Percentiles rank a stretch among this genome's conserved stretches.
These are phyloP conservation scores for Muscicapa striata DNA, from an alignment of 2,797 vertebrate genomes.

Conservation along the genomic window DNA sequence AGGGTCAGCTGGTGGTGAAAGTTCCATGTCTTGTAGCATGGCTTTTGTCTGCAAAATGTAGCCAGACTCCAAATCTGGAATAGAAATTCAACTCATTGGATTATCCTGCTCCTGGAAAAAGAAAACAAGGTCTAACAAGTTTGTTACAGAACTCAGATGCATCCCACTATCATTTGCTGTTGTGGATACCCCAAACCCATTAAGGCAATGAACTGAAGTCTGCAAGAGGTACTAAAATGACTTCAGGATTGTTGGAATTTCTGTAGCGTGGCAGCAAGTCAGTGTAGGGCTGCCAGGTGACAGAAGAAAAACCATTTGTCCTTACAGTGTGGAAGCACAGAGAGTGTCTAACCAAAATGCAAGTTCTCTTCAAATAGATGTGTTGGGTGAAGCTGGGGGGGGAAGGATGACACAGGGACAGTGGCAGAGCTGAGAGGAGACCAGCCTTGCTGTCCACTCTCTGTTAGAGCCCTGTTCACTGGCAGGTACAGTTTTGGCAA, in stretches of 20 bases:
- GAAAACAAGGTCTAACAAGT: neutral
- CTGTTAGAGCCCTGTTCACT: neutral
- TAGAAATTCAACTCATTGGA: neutral
- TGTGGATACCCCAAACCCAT: neutral
- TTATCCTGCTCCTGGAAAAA: neutral
- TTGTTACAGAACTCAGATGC: neutral
- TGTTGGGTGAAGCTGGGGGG: neutral
- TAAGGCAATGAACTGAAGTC: conserved; percentile 3
- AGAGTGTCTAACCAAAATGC: neutral
- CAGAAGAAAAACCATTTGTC: neutral
- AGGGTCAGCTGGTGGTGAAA: neutral
- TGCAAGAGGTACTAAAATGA: neutral
- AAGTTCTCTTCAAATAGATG: neutral
- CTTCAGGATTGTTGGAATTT: neutral
- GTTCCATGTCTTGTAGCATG: neutral
- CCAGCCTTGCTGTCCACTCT: neutral
- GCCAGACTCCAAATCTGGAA: neutral
- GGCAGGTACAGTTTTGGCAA: neutral
- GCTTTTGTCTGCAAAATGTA: neutral
- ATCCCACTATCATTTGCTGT: neutral
- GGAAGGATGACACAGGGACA: neutral
- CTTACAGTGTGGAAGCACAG: neutral
- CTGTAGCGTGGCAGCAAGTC: neutral
- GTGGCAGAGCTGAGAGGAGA: neutral
- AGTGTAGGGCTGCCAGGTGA: neutral